Base-by-base conservation (phyloP, 2,888 invertebrate genomes). In the Lasioglossum calceatum region DNA sequence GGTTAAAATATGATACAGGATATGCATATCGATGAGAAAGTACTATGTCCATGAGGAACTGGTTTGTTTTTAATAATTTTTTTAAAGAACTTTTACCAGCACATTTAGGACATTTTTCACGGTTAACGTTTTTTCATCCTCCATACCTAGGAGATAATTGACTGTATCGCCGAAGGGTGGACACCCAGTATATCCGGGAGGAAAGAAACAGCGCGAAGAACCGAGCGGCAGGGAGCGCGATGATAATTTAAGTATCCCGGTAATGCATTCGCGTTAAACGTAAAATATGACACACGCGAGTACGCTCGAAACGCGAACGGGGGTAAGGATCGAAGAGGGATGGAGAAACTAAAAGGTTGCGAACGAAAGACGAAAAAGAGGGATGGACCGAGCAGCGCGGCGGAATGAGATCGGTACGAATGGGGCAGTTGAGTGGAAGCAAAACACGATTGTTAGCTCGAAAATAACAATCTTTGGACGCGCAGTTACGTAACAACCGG, bases 171-270 rank as follows among this genome's bases (percentile, higher is more conserved):
- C 14, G 27, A 64, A 64, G 32, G 64, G 27, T 64, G 64, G 64
- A 64, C 64, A 64, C 64, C 67, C 16, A 14, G 54, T 36, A 50
- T 76, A 72, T 54, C 32, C 10, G 58, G 67, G 47, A 72, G 74
- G 67, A 72, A 75, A 80, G 39, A 77, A 81, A 61, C n/a, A 64
- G 23, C 71, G 47, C 73, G 61, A 84, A 74, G 82, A 81, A 85
- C 87, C 73, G 79, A 86, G 74, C 84, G 76, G 67, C 61, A 61
- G 82, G 77, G 78, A 79, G 78, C 85, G 82, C 77, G 83, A 79
- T 79, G 88, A 89, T 89, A 88, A 92, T 92, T 92, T 89, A 86
- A 85, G 89, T 88, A 85, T 83, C 87, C 76, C 85, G 78, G 86
- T 92, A 90, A 92, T 92, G 90, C 86, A 81, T 88, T 89, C 73